Percentiles rank a stretch among this genome's conserved stretches.
Conservation (phyloP, 2,113 vertebrate genomes). For the Brienomyrus brachyistius region DNA sequence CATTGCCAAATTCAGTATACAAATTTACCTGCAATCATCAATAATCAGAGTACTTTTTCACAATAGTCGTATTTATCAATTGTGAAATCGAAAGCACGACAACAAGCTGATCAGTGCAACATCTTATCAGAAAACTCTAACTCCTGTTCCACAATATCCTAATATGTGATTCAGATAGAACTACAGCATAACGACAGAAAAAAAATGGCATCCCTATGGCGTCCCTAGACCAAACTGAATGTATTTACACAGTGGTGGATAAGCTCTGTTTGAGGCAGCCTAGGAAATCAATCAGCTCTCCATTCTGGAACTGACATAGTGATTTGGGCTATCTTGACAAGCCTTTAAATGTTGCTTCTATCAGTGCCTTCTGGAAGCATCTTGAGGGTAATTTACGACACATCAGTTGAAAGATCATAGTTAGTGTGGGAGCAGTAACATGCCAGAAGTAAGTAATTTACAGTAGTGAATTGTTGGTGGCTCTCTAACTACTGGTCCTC, state of each 20-base stretch:
- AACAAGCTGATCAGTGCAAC: neutral
- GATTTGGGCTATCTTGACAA: neutral
- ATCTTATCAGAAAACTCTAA: neutral
- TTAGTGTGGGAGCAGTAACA: neutral
- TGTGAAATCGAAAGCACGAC: neutral
- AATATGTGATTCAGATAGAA: neutral
- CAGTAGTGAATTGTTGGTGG: neutral
- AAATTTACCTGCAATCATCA: neutral
- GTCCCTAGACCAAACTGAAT: neutral
- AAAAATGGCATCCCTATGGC: neutral
- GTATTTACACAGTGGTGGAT: neutral
- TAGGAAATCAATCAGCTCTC: neutral
- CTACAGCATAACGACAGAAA: neutral
- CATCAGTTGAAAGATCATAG: neutral
- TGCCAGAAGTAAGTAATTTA: neutral
- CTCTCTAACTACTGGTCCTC: neutral
- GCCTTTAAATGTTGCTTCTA: neutral
- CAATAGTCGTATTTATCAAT: neutral
- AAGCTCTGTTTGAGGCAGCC: neutral
- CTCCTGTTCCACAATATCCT: neutral
- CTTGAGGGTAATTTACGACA: neutral
- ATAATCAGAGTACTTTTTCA: neutral
- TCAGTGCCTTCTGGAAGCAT: neutral
- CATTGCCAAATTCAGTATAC: neutral
- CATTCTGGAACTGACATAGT: neutral